Evolutionary conservation across 2,113 vertebrate genomes (phyloP).

Genomic region (Talpa occidentalis): DNA sequence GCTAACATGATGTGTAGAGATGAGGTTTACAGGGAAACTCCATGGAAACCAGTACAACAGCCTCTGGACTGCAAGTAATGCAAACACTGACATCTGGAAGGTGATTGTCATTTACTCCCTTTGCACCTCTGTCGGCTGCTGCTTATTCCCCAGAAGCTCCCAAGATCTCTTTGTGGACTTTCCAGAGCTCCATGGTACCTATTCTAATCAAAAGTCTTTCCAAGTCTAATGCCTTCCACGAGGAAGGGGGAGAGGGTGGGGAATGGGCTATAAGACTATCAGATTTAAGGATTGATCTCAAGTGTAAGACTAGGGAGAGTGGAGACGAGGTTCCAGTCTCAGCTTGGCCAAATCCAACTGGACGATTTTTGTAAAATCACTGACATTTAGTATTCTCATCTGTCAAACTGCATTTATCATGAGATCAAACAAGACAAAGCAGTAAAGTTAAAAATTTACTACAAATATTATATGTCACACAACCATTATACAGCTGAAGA

Average conservation of each 20-base stretch:
- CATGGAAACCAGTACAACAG: neutral
- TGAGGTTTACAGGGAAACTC: neutral
- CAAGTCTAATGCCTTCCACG: neutral
- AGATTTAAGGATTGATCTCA: slow-evolving; percentile 10
- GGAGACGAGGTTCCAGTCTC: neutral
- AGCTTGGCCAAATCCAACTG: neutral
- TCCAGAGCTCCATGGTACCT: neutral
- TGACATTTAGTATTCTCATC: neutral
- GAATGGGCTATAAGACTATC: neutral
- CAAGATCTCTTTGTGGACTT: neutral
- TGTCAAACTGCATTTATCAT: slow-evolving; percentile 15
- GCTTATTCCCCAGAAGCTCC: neutral
- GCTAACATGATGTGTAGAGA: neutral
- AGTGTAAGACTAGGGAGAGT: neutral
- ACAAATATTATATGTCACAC: slow-evolving; percentile 24
- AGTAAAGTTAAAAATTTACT: slow-evolving; percentile 11
- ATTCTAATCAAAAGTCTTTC: neutral
- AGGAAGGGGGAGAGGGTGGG: neutral
- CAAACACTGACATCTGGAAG: neutral
- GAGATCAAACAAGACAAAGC: slow-evolving; percentile 22
- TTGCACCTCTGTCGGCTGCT: neutral
- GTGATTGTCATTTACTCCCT: neutral
- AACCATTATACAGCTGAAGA: neutral
- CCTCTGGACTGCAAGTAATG: neutral
- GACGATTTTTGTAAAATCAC: neutral